Percentiles rank a stretch among this genome's conserved stretches.
These are phyloP conservation scores for Bombus superbus DNA, from an alignment of 1,140 invertebrate species.

Conservation along the genomic window DNA sequence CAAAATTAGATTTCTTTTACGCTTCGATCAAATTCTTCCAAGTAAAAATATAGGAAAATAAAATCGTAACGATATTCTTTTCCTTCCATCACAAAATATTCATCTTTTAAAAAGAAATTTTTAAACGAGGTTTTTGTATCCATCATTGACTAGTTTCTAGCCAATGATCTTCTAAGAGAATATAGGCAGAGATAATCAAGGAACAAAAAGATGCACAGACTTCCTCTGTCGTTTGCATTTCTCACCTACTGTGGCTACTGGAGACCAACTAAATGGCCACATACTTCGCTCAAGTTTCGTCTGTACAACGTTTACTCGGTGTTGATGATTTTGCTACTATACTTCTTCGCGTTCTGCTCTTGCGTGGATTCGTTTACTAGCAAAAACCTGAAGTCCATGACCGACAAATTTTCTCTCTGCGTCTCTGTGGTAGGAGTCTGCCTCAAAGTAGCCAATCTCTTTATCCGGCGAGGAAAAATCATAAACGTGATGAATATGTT, in stretches of 20 bases:
- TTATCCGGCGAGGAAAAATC: conserved; percentile 35
- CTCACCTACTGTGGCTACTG: conserved; percentile 55
- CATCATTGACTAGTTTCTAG: not conserved
- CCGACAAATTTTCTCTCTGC: conserved; percentile 56
- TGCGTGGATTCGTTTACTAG: conserved; percentile 40
- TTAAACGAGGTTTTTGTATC: not conserved
- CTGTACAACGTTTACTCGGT: conserved; percentile 50
- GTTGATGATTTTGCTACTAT: conserved; percentile 32
- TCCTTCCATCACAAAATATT: not conserved
- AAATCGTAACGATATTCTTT: not conserved
- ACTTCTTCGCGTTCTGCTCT: conserved; percentile 31
- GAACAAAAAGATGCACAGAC: conserved; percentile 45
- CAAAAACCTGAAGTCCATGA: conserved; percentile 30
- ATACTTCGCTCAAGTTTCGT: conserved; percentile 23
- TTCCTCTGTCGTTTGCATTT: conserved; percentile 49
- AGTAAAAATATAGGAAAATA: not conserved
- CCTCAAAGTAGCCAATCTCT: conserved; percentile 49
- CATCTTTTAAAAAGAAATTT: not conserved
- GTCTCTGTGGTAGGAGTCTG: conserved; percentile 55
- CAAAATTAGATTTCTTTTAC: not conserved
- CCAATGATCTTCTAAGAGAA: not conserved
- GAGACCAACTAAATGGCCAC: conserved; percentile 46
- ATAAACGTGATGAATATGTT: conserved; percentile 45
- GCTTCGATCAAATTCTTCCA: not conserved
- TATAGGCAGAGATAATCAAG: not conserved